Evolutionary conservation across 2,113 vertebrate genomes (phyloP), one percentile per base, ranked within the genome.

Genomic region (Clarias gariepinus): DNA sequence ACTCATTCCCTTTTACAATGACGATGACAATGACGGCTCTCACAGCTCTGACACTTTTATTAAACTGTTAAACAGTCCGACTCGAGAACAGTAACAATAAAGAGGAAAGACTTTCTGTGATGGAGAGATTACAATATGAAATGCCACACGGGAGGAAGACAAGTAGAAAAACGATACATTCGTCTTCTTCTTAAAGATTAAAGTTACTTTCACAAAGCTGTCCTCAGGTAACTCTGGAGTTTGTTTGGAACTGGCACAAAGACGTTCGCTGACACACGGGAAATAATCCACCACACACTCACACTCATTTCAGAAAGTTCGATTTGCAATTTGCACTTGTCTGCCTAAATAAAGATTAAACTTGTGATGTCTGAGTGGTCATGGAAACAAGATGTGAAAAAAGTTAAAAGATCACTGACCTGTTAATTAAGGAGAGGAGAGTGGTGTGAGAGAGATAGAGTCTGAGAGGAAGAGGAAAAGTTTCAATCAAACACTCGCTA

Each of bases 1-100:
- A 30, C 71, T 57, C 63, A 28, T 36, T 74, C 21, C 15, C 11
- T 53, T 58, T 53, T 28, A 74, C 33, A 74, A 12, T 36, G 3
- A 41, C 23, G 78, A 61, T 53, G 66, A 23, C 23, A 69, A 61
- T 53, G 66, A 28, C 66, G 71, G 68, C 47, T 58, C n/a, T 81
- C 19, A 19, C 60, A 19, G 12, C 58, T 23, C 78, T 83, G 86
- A 87, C 85, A 83, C 30, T 25, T 73, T 87, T 83, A 85, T 82
- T 78, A 79, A 68, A 23, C 33, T 47, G 28, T 71, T 84, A 81
- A 64, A 81, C 10, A 36, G 47, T 82, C 36, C 33, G 52, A 78
- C 25, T 36, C 57, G 30, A 47, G 76, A 82, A 82, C 68, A 23
- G 41, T 19, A 69, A 68, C 68, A 81, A 61, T 73, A 73, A 41